Evolutionary conservation across 92 coral and sea anemone species (phyloP).

Genomic region (Scolanthus callimorphus): DNA sequence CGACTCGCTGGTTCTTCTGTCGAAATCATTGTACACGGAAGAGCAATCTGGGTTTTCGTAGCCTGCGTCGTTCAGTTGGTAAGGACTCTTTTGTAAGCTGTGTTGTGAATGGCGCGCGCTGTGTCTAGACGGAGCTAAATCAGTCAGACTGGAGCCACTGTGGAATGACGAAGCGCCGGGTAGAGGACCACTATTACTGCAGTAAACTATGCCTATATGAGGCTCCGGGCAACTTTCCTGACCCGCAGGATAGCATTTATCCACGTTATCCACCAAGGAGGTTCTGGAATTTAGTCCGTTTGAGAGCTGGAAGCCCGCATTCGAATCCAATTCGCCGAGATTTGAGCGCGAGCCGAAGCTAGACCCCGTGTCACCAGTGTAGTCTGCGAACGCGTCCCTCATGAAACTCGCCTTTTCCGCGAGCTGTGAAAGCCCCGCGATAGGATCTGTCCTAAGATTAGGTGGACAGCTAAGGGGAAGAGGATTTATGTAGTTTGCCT

Average conservation of each 20-base stretch:
- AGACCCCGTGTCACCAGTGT: constrained; percentile 88
- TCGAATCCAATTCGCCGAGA: constrained; percentile 42
- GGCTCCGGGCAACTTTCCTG: constrained; percentile 5
- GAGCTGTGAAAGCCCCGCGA: constrained; percentile 65
- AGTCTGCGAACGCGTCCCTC: constrained; percentile 35
- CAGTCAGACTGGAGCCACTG: constrained; percentile 43
- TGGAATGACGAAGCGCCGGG: background rate
- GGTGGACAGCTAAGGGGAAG: constrained; percentile 37
- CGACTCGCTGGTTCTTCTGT: constrained; percentile 16
- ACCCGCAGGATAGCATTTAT: background rate
- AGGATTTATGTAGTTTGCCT: constrained; percentile 17
- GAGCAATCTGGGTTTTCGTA: background rate
- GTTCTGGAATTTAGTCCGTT: constrained; percentile 19
- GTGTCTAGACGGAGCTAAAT: constrained; percentile 33
- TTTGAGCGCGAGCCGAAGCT: constrained; percentile 67
- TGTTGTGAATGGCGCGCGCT: constrained; percentile 18
- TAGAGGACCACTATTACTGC: background rate
- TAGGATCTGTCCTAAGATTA: constrained; percentile 44
- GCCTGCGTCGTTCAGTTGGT: constrained; percentile 1
- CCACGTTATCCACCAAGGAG: constrained; percentile 9
- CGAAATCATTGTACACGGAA: constrained; percentile 16
- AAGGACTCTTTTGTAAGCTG: constrained; percentile 5
- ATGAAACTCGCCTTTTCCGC: constrained; percentile 64
- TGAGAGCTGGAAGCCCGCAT: constrained; percentile 10
- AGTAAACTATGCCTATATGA: constrained; percentile 11